Evolutionary conservation across 64 coral and sea anemone species (phyloP).

Genomic region (Porites lutea): DNA sequence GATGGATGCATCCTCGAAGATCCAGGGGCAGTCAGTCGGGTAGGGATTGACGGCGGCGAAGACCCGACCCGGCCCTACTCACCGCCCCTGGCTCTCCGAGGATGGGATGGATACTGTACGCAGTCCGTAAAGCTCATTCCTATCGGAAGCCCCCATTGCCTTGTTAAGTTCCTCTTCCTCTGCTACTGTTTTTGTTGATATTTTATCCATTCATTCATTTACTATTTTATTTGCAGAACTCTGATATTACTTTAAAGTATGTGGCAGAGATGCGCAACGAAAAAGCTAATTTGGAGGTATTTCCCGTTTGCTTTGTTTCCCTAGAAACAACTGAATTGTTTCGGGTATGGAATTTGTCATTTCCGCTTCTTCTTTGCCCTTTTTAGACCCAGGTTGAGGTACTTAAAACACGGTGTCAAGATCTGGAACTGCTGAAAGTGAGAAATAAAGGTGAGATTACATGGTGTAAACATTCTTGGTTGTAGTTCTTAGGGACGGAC

Average conservation of each 20-base stretch:
- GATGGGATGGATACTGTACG: too few relatives aligned
- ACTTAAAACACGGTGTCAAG: constrained; percentile 6
- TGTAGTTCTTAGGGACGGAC: too few relatives aligned
- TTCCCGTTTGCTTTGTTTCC: background rate
- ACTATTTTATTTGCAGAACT: background rate
- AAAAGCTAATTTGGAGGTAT: constrained; percentile 27
- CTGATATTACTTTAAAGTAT: background rate
- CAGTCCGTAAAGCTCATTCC: too few relatives aligned
- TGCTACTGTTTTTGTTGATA: background rate
- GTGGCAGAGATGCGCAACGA: background rate
- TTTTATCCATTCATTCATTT: background rate
- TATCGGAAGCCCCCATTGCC: too few relatives aligned
- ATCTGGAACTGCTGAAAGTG: background rate
- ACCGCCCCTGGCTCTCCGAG: too few relatives aligned
- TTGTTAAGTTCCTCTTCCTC: background rate
- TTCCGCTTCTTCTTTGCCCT: background rate
- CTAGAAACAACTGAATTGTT: background rate
- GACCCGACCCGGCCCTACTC: too few relatives aligned
- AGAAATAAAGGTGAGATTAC: constrained; percentile 41
- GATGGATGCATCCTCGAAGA: too few relatives aligned
- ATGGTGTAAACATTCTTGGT: background rate
- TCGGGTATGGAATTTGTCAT: background rate
- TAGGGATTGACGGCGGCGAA: too few relatives aligned
- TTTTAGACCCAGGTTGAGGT: background rate
- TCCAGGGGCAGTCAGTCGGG: too few relatives aligned